phyloP scores from a whole-genome alignment of 2,113 vertebrate genomes.

The Zootoca vivipara region DNA sequence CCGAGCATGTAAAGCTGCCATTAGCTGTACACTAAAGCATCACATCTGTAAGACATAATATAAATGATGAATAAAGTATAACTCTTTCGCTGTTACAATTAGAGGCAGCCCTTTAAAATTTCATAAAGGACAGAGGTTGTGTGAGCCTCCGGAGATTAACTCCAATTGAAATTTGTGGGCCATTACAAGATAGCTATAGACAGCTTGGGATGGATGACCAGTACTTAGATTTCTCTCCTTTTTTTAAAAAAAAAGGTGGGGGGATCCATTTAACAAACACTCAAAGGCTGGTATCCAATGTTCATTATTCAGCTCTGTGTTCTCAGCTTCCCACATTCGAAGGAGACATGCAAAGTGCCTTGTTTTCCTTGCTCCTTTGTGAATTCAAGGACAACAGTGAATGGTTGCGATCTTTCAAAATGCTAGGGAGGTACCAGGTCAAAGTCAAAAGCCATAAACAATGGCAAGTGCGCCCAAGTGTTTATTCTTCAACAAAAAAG shows the following conservation, averaged over 20 bases:
- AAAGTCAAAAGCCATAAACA: not conserved
- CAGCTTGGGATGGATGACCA: not conserved
- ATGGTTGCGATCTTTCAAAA: not conserved
- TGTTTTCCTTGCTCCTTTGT: not conserved
- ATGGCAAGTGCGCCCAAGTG: not conserved
- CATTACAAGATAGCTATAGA: not conserved
- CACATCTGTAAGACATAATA: not conserved
- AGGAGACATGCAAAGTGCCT: not conserved
- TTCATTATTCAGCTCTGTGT: not conserved
- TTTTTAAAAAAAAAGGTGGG: not conserved
- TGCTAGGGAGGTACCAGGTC: not conserved
- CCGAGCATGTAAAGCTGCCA: not conserved
- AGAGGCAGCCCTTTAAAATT: slow-evolving; percentile 18
- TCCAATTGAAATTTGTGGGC: not conserved
- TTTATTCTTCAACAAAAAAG: too few species aligned
- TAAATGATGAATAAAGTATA: slow-evolving; percentile 9
- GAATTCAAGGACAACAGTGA: not conserved
- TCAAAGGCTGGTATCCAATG: not conserved
- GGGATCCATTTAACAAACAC: not conserved
- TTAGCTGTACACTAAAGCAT: not conserved
- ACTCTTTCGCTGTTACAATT: not conserved
- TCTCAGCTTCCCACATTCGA: not conserved
- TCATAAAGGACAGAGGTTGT: not conserved
- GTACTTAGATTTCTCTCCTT: not conserved
- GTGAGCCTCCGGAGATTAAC: not conserved